These are phyloP conservation scores for Coelinius sp. DNA, from an alignment of 2,888 invertebrate genomes.

Conservation along the genomic window DNA sequence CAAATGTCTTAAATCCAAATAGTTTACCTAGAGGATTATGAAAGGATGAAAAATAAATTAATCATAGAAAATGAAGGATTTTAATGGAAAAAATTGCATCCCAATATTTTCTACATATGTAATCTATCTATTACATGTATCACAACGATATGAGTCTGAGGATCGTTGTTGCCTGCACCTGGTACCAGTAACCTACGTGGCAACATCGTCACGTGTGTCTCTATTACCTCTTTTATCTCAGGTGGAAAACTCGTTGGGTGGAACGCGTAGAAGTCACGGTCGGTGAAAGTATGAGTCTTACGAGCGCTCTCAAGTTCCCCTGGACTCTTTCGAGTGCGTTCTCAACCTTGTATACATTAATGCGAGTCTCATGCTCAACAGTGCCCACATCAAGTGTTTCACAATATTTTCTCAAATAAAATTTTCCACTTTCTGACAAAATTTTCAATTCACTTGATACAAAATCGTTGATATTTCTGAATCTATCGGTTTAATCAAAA, in stretches of 20 bases:
- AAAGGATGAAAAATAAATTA: neutral
- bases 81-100: neutral
- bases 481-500: too few relatives aligned
- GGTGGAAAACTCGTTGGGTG: slow-evolving; percentile 56
- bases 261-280: slow-evolving; percentile 65
- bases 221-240: slow-evolving; percentile 61
- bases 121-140: neutral
- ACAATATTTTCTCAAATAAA: neutral
- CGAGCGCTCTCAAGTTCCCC: slow-evolving; percentile 39
- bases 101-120: neutral
- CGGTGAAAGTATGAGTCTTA: slow-evolving; percentile 63
- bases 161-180: slow-evolving; percentile 20
- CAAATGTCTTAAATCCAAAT: neutral
- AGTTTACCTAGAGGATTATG: too few relatives aligned
- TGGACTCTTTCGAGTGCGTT: slow-evolving; percentile 10
- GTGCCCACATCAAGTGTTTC: neutral
- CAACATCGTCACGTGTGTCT: slow-evolving; percentile 59
- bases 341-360: neutral
- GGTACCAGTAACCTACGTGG: slow-evolving; percentile 62
- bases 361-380: neutral
- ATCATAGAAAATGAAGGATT: neutral
- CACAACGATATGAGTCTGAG: neutral
- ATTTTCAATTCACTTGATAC: neutral
- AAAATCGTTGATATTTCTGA: too few relatives aligned
- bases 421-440: neutral